Percentiles rank a stretch among this genome's conserved stretches.
Conservation (phyloP, 1,140 invertebrate genomes). For the Danaus melanippus region DNA sequence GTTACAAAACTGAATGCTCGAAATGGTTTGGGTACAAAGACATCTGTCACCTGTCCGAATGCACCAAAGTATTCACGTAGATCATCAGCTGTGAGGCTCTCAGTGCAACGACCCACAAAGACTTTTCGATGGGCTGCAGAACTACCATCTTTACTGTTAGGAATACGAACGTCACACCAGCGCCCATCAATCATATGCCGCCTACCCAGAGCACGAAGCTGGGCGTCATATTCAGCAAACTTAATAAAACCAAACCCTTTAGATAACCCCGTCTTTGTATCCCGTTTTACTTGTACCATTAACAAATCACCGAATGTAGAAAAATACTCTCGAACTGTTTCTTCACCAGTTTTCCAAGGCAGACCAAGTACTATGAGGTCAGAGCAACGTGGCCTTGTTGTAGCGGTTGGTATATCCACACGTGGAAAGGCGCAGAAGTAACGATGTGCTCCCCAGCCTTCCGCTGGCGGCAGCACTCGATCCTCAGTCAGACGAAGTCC, state of each 20-base stretch:
- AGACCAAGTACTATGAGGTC: conserved; percentile 87
- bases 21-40: conserved; percentile 96
- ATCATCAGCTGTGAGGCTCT: conserved; percentile 90
- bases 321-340: conserved; percentile 82
- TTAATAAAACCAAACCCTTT: conserved; percentile 90
- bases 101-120: conserved; percentile 95
- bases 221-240: conserved; percentile 80
- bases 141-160: conserved; percentile 84
- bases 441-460: conserved; percentile 59
- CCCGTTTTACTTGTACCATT: conserved; percentile 82
- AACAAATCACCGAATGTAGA: conserved; percentile 83
- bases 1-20: conserved; percentile 96
- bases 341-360: conserved; percentile 85
- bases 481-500: conserved; percentile 88
- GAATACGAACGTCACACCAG: conserved; percentile 87
- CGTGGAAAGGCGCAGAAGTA: conserved; percentile 69
- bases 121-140: conserved; percentile 93
- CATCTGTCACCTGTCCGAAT: conserved; percentile 95
- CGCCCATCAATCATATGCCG: conserved; percentile 85
- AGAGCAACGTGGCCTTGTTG: conserved; percentile 85
- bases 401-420: conserved; percentile 47
- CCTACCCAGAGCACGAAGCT: conserved; percentile 76
- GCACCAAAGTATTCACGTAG: conserved; percentile 94
- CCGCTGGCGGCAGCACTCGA: conserved; percentile 73
- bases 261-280: conserved; percentile 82